phyloP scores from a whole-genome alignment of 2,797 vertebrate genomes.

The Pipistrellus kuhlii region DNA sequence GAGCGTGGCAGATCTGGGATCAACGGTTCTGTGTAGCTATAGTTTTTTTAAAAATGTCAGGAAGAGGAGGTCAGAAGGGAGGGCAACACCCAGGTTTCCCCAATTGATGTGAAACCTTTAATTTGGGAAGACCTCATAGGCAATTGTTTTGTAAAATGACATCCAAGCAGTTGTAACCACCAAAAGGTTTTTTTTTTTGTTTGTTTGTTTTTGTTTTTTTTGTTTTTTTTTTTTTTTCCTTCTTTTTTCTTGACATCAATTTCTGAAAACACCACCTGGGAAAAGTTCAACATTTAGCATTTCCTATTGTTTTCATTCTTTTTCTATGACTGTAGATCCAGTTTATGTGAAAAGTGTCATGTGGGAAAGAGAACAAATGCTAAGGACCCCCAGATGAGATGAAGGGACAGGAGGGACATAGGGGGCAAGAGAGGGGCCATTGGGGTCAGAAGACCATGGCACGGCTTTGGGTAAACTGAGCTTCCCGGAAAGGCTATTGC shows the following conservation, averaged over 20 bases:
- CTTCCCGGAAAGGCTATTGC: slow-evolving; percentile 33
- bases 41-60: neutral
- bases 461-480: neutral
- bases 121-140: slow-evolving; percentile 66
- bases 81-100: slow-evolving; percentile 1
- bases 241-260: slow-evolving; percentile 72
- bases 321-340: slow-evolving; percentile 37
- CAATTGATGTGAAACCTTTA: slow-evolving; percentile 70
- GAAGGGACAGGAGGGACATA: neutral
- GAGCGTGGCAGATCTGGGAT: neutral
- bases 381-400: slow-evolving; percentile 39
- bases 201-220: no score
- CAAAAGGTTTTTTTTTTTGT: slow-evolving; percentile 75
- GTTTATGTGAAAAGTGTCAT: slow-evolving; percentile 62
- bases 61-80: slow-evolving; percentile 51
- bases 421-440: neutral
- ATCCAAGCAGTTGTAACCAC: slow-evolving; percentile 78
- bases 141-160: slow-evolving; percentile 78
- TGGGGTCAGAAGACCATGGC: slow-evolving; percentile 19
- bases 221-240: slow-evolving; percentile 69
- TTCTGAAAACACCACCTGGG: slow-evolving; percentile 78
- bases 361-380: slow-evolving; percentile 56
- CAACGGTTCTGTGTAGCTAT: neutral
- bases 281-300: slow-evolving; percentile 82
- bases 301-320: slow-evolving; percentile 72